A percentile compares a stretch with the other conserved stretches of the same genome.
Conservation (phyloP, 2,888 invertebrate species). For the Allophyes oxyacanthae region DNA sequence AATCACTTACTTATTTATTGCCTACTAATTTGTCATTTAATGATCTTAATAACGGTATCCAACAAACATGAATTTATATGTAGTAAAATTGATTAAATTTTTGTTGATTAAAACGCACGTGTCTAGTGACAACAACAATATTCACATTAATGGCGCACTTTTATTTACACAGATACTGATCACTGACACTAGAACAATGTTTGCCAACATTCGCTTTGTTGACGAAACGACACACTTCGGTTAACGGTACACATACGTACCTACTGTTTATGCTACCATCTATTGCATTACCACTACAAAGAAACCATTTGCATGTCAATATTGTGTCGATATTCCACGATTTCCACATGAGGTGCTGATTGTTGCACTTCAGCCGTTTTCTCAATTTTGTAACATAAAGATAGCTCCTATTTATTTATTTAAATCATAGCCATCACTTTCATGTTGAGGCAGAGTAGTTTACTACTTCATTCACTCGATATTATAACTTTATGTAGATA, state of each 20-base stretch:
- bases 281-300: slow-evolving; percentile 67
- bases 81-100: slow-evolving; percentile 23
- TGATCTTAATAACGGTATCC: slow-evolving; percentile 1
- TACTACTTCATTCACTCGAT: slow-evolving; percentile 10
- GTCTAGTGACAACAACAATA: slow-evolving; percentile 39
- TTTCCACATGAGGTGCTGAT: slow-evolving; percentile 55
- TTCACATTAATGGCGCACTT: slow-evolving; percentile 42
- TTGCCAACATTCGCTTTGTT: slow-evolving; percentile 66
- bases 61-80: slow-evolving; percentile 8
- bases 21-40: no score
- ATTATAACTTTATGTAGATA: not conserved
- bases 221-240: slow-evolving; percentile 68
- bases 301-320: slow-evolving; percentile 73
- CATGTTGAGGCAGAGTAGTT: slow-evolving; percentile 6
- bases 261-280: slow-evolving; percentile 66
- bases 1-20: no score
- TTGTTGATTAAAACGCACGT: slow-evolving; percentile 37
- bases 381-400: slow-evolving; percentile 42
- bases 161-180: slow-evolving; percentile 57
- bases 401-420: slow-evolving; percentile 39
- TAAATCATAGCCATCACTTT: slow-evolving; percentile 15
- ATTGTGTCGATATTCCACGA: slow-evolving; percentile 63
- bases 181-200: slow-evolving; percentile 58
- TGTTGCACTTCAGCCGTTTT: slow-evolving; percentile 51
- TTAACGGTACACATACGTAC: slow-evolving; percentile 65